Base-by-base conservation (phyloP, 2,113 vertebrate genomes). In the Sinocyclocheilus anophthalmus region DNA sequence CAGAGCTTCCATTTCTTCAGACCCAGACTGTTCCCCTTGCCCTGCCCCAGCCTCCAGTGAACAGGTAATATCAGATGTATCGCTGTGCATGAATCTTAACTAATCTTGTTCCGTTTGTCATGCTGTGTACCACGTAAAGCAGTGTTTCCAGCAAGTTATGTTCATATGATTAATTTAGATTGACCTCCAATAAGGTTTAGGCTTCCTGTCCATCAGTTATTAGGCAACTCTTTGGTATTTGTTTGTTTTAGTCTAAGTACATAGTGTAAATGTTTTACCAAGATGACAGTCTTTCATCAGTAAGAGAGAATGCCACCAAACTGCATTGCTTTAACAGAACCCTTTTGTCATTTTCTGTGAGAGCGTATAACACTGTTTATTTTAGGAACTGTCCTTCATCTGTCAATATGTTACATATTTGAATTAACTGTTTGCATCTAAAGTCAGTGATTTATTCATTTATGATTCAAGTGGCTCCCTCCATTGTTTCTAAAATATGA, bases 1-100 rank as follows among this genome's bases (percentile, higher is more conserved):
- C 73, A 96, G 87, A 70, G 85, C 45, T 22, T 88, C 89, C 12
- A 33, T 88, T 18, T 88, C 87, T 26, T 72, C 81, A 37, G 89
- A 88, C n/a, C n/a, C 42, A 89, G 87, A 96, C 94, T 22, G 88
- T 93, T 24, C 88, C 89, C 1, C 87, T 87, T 22, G 94, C 79
- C 90, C 39, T 77, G 42, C 13, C 88, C 89, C 33, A 83, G 84
- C 0, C 88, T 88, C 76, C 0, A 76, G 77, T 65, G 90, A 91
- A 10, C 92, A 94, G 94, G 95, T 95, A 92, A 4, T 7, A 30
- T 53, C 30, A 53, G 67, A 69, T 69, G 5, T 2, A 16, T 67
- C 2, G 24, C 63, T 67, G 16, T 67, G 26, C 65, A 33, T 5
- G 13, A 45, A n/a, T 45, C 5, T 45, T 4, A 12, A 33, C 1